A percentile compares a stretch with the other conserved stretches of the same genome.
These are phyloP conservation scores for Dicranocentrus wangi DNA, from an alignment of 2,888 invertebrate species.

Conservation along the genomic window DNA sequence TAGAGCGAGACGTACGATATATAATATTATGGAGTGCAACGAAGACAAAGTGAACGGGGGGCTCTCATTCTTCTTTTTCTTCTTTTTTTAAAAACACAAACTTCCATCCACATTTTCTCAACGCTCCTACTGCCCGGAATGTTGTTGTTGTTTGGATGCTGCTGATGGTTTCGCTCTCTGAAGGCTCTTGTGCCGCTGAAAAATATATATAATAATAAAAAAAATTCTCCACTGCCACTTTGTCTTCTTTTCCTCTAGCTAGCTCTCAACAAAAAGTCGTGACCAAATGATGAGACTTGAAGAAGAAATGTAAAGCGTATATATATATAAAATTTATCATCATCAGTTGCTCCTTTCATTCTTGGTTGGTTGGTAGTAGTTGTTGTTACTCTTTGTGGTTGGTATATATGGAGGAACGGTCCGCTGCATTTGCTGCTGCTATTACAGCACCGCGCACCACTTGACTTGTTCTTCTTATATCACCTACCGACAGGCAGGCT, in stretches of 20 bases:
- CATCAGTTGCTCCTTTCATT: conserved; percentile 12
- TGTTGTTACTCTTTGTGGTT: too few species aligned
- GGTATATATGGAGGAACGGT: conserved; percentile 16
- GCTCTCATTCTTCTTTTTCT: conserved; percentile 2
- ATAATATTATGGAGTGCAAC: not conserved
- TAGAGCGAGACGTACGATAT: too few species aligned
- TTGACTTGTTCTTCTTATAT: not conserved
- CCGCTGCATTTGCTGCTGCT: conserved; percentile 10
- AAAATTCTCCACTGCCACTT: not conserved
- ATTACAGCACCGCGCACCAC: not conserved
- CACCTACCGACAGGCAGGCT: not conserved
- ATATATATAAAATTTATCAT: conserved; percentile 6
- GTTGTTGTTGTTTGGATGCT: conserved; percentile 15
- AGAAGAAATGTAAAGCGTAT: conserved; percentile 14
- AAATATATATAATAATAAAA: not conserved
- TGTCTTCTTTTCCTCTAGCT: not conserved
- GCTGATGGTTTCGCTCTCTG: not conserved
- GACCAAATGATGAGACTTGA: conserved; percentile 68
- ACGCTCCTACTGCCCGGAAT: conserved; percentile 13
- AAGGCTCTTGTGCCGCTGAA: conserved; percentile 16
- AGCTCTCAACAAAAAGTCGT: conserved; percentile 62
- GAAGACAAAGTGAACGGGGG: conserved; percentile 11
- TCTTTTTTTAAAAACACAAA: conserved; percentile 3
- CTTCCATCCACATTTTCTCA: conserved; percentile 8
- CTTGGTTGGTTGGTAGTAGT: not conserved